Evolutionary conservation across 2,888 invertebrate species (phyloP), one percentile per base, ranked within the genome.

Genomic region (Latrodectus elegans): DNA sequence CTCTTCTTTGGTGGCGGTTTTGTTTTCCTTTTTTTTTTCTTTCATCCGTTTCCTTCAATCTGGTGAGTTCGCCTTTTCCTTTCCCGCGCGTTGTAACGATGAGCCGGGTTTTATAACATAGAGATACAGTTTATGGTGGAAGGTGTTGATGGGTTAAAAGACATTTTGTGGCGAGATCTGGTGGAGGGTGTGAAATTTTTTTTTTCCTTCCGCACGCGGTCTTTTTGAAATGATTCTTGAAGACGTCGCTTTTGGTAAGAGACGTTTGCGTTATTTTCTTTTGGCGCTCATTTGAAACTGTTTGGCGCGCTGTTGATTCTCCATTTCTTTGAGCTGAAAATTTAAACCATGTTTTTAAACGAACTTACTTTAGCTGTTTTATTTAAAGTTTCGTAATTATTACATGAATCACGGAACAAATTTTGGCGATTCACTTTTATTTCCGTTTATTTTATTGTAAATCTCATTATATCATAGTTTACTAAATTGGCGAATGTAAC

Each of bases 201-300:
- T 38, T 38, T 38, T 38, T 38, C 8, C n/a, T 60, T 60, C 10
- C 60, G 60, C 38, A 4, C 38, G 60, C 60, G 60, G 60, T 60
- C 60, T 60, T 60, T 60, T 60, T 60, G 60, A 60, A 60, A 60
- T 60, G 12, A 60, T n/a, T 12, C 12, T 15, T 60, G 60, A 60
- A 60, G 60, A n/a, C 60, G n/a, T 60, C 60, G 60, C 60, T 60
- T 60, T n/a, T n/a, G 60, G 60, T 60, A 60, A 60, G 60, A 60
- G n/a, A 60, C 60, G 12, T 60, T 15, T 15, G 14, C 60, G 60
- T 60, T 60, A 15, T 60, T 60, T 60, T n/a, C 60, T 12, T 15
- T 38, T 38, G 38, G 38, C 38, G 38, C 6, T 6, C 38, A 38
- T 38, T 38, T 38, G 38, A 38, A 38, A 38, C 38, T 6, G 38